phyloP scores from a whole-genome alignment of 2,113 vertebrate genomes.

The Eurypyga helias region DNA sequence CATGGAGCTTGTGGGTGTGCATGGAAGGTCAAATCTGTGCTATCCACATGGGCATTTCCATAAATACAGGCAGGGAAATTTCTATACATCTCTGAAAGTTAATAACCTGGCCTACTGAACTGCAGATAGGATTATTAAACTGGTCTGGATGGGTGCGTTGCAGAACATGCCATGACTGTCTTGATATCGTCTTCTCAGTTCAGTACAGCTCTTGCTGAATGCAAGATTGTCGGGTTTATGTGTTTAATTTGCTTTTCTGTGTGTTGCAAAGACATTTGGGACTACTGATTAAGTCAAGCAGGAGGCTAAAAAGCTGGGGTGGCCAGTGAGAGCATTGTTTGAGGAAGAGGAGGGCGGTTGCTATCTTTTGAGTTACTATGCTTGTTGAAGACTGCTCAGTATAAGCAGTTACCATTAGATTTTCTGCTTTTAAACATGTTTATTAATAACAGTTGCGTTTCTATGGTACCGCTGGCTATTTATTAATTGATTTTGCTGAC shows the following conservation, averaged over 20 bases:
- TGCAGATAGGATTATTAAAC: background rate
- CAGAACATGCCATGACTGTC: background rate
- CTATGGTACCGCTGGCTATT: background rate
- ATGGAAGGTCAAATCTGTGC: background rate
- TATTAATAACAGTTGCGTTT: background rate
- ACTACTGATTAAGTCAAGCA: background rate
- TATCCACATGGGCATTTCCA: background rate
- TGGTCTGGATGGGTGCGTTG: background rate
- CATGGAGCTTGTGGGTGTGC: background rate
- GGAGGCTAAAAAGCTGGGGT: background rate
- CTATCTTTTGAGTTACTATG: background rate
- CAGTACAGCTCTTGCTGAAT: background rate
- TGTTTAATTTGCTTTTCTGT: background rate
- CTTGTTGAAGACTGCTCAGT: background rate
- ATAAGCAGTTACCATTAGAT: background rate
- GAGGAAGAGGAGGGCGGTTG: background rate
- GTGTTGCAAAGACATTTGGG: background rate
- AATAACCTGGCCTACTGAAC: background rate
- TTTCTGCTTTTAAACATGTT: background rate
- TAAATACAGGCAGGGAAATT: background rate
- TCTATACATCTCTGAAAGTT: background rate
- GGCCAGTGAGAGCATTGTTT: background rate
- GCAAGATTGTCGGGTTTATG: background rate
- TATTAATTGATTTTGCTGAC: background rate
- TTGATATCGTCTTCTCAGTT: background rate